These are phyloP conservation scores for Diorhabda carinulata DNA, from an alignment of 1,140 invertebrate genomes.

Conservation along the genomic window DNA sequence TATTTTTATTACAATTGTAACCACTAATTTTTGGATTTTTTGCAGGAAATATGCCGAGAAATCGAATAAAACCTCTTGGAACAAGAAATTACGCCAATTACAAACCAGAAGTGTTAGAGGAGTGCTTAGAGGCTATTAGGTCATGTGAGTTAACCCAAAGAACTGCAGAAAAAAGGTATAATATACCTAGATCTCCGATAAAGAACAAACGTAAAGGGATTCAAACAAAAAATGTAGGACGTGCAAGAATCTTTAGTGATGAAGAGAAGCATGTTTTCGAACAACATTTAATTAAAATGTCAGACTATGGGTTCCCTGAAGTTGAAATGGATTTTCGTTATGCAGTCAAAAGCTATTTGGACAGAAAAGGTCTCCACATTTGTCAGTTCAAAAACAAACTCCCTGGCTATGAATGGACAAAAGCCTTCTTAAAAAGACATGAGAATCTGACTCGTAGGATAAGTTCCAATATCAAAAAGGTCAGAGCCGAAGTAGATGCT, in stretches of 20 bases:
- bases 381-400: background rate
- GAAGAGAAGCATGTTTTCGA: background rate
- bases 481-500: too few relatives aligned
- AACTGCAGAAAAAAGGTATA: background rate
- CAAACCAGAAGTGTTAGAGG: background rate
- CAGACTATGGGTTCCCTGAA: background rate
- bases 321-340: background rate
- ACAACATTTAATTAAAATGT: constrained; percentile 4
- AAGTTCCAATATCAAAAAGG: too few relatives aligned
- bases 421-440: too few relatives aligned
- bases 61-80: constrained; percentile 7
- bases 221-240: background rate
- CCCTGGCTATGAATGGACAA: background rate
- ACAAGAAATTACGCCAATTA: background rate
- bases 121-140: constrained; percentile 1
- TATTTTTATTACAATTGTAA: background rate
- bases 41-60: background rate
- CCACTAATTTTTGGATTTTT: background rate
- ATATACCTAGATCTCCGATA: constrained; percentile 5
- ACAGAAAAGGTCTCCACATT: background rate
- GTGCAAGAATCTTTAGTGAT: constrained; percentile 3
- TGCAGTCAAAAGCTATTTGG: background rate
- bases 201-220: constrained; percentile 1
- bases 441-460: too few relatives aligned
- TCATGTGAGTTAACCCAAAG: background rate